A percentile compares a stretch with the other conserved stretches of the same genome.
These are phyloP conservation scores for Dichetophora obliterata DNA, from an alignment of 2,888 invertebrate genomes.

Conservation along the genomic window DNA sequence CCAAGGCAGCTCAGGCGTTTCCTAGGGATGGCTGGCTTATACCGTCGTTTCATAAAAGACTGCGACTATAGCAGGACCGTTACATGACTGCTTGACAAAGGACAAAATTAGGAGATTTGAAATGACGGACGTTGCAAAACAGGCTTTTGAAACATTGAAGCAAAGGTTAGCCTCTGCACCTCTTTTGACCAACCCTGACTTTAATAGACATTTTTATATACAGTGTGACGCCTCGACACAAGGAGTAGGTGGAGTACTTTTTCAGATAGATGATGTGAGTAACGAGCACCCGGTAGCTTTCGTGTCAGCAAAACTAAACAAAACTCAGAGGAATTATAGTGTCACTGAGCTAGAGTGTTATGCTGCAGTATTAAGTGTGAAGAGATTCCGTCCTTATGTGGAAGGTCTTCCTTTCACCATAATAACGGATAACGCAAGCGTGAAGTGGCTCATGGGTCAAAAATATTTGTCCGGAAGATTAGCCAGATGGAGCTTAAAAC, in stretches of 20 bases:
- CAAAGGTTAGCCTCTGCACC: too few relatives aligned
- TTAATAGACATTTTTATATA: not conserved
- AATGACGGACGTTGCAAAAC: too few relatives aligned
- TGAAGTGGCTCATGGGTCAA: conserved; percentile 21
- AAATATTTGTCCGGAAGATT: not conserved
- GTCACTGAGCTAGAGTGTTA: too few relatives aligned
- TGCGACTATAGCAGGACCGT: conserved; percentile 42
- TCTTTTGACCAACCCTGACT: not conserved
- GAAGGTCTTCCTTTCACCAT: conserved; percentile 49
- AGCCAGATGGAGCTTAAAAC: not conserved
- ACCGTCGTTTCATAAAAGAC: conserved; percentile 41
- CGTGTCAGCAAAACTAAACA: too few relatives aligned
- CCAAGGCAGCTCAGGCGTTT: conserved; percentile 23
- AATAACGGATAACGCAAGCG: conserved; percentile 51
- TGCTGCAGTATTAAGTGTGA: too few relatives aligned
- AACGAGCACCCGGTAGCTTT: not conserved
- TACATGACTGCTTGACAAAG: conserved; percentile 42
- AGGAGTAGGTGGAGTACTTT: not conserved
- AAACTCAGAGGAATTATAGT: too few relatives aligned
- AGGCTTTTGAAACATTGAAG: too few relatives aligned
- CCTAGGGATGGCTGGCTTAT: conserved; percentile 32
- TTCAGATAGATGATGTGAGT: not conserved
- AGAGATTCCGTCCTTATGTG: conserved; percentile 40
- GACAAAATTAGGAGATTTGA: too few relatives aligned
- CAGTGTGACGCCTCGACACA: not conserved